A percentile compares a stretch with the other conserved stretches of the same genome.
phyloP scores from a whole-genome alignment of 2,113 vertebrate species.

The Psilopsiagon aurifrons region DNA sequence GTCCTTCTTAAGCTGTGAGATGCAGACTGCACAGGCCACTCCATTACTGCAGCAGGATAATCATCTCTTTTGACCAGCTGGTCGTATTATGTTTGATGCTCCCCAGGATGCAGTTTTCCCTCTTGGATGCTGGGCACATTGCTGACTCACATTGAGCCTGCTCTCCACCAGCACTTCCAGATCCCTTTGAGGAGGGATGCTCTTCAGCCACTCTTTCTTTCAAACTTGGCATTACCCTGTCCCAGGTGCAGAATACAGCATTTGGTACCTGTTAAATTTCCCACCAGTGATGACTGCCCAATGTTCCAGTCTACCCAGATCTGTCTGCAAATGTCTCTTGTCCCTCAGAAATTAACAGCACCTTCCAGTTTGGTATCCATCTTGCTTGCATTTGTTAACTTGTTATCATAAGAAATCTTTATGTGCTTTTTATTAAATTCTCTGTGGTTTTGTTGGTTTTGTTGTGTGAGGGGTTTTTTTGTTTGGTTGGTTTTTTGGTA shows the following conservation, averaged over 20 bases:
- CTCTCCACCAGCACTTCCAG: not conserved
- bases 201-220: not conserved
- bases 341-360: not conserved
- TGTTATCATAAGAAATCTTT: not conserved
- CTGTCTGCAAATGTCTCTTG: not conserved
- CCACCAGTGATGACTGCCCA: not conserved
- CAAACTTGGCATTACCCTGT: not conserved
- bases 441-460: not conserved
- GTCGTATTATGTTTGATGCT: not conserved
- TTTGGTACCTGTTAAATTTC: not conserved
- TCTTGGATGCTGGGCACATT: not conserved
- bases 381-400: not conserved
- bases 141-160: not conserved
- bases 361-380: not conserved
- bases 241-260: not conserved
- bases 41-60: not conserved
- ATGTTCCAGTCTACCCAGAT: not conserved
- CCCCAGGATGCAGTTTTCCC: not conserved
- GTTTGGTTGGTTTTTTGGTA: too few relatives aligned
- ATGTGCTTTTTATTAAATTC: not conserved
- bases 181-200: not conserved
- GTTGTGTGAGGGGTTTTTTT: too few relatives aligned
- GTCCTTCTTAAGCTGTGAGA: not conserved
- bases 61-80: not conserved
- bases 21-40: not conserved